Conservation (phyloP, 2,113 vertebrate genomes). For the Opisthocomus hoazin region DNA sequence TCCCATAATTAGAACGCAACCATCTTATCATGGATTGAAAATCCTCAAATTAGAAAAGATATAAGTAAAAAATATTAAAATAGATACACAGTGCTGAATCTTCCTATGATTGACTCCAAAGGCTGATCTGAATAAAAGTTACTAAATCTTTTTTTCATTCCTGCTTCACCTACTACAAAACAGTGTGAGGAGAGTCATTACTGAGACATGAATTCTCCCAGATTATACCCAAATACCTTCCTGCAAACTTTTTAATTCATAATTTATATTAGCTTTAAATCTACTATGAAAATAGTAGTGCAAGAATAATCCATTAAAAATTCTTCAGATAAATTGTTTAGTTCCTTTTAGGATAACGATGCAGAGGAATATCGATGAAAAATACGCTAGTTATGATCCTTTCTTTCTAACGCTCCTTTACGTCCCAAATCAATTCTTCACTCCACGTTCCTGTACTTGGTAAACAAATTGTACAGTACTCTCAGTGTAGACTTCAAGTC, state of each 20-base stretch:
- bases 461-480: conserved; percentile 97
- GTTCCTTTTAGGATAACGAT: neutral
- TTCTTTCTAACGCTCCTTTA: neutral
- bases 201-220: neutral
- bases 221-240: neutral
- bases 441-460: conserved; percentile 92
- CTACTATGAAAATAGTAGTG: neutral
- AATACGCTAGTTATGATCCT: neutral
- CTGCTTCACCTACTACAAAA: neutral
- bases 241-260: neutral
- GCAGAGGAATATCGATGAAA: neutral
- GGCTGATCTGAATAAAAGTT: neutral
- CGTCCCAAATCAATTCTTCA: conserved; percentile 19
- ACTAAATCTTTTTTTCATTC: neutral
- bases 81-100: neutral
- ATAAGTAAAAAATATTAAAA: neutral
- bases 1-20: neutral
- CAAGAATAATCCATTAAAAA: neutral
- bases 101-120: neutral
- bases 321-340: neutral
- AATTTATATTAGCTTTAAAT: neutral
- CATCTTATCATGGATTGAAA: neutral
- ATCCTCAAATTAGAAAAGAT: neutral
- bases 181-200: neutral
- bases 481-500: conserved; percentile 95